Percentiles rank a stretch among this genome's conserved stretches.
phyloP scores from a whole-genome alignment of 2,888 invertebrate genomes.

The Crematogaster levior region DNA sequence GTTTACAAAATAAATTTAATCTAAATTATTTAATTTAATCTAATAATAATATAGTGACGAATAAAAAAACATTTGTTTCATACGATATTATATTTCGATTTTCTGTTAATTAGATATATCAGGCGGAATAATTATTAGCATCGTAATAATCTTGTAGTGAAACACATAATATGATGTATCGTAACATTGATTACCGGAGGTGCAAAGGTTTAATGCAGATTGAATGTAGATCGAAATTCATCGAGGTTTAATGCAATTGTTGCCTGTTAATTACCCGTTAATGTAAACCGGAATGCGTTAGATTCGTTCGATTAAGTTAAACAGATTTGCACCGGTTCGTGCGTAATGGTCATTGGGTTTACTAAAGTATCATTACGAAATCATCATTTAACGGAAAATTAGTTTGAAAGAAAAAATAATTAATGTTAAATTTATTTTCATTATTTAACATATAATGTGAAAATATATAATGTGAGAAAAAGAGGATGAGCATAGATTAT shows the following conservation, averaged over 20 bases:
- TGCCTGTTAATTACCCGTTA: conserved; percentile 39
- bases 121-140: neutral
- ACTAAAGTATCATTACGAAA: neutral
- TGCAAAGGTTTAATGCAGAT: conserved; percentile 10
- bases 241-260: conserved; percentile 13
- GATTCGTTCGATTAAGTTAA: conserved; percentile 12
- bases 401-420: neutral
- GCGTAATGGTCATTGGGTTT: neutral
- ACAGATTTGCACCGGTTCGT: neutral
- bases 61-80: neutral
- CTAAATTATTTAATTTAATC: too few species aligned
- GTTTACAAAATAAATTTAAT: neutral
- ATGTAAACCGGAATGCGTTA: conserved; percentile 18
- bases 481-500: neutral
- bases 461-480: neutral
- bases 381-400: neutral
- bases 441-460: neutral
- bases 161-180: neutral
- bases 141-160: neutral
- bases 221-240: conserved; percentile 5
- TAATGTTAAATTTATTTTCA: neutral
- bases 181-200: conserved; percentile 6
- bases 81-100: neutral
- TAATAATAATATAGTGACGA: neutral
- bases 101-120: conserved; percentile 4